Conservation (phyloP, 2,113 vertebrate genomes). For the Clarias magur region DNA sequence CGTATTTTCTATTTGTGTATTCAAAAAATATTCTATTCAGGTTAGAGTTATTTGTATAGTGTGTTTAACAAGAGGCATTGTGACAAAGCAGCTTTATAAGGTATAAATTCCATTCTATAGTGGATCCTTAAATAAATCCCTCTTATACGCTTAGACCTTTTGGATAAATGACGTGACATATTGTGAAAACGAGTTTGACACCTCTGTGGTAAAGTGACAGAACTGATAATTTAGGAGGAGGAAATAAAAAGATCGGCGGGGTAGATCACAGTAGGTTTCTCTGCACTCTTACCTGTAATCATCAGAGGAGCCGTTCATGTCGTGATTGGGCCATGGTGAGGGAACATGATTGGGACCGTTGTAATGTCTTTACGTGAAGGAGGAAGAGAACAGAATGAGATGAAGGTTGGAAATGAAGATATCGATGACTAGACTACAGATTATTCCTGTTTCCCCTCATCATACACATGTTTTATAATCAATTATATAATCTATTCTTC, state of each 20-base stretch:
- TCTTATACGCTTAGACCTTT: too few species aligned
- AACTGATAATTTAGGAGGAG: background rate
- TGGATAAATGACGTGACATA: too few species aligned
- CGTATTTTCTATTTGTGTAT: too few species aligned
- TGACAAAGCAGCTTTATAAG: too few species aligned
- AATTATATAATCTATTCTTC: background rate
- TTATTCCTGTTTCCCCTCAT: background rate
- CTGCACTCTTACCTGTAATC: slow-evolving; percentile 69
- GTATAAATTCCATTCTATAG: too few species aligned
- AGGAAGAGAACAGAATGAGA: slow-evolving; percentile 18
- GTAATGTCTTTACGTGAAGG: slow-evolving; percentile 59
- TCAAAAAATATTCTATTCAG: too few species aligned
- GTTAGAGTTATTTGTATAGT: too few species aligned
- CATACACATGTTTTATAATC: background rate
- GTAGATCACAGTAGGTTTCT: background rate
- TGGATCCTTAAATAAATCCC: too few species aligned
- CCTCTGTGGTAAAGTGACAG: background rate
- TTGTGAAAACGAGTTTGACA: background rate
- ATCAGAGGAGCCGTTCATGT: slow-evolving; percentile 67
- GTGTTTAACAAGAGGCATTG: too few species aligned
- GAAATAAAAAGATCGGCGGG: background rate
- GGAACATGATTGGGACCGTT: slow-evolving; percentile 56
- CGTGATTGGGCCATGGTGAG: slow-evolving; percentile 61
- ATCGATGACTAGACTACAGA: background rate
- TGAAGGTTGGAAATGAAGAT: slow-evolving; percentile 32